These are phyloP conservation scores for Cotesia typhae DNA, from an alignment of 1,140 invertebrate genomes.

Conservation along the genomic window DNA sequence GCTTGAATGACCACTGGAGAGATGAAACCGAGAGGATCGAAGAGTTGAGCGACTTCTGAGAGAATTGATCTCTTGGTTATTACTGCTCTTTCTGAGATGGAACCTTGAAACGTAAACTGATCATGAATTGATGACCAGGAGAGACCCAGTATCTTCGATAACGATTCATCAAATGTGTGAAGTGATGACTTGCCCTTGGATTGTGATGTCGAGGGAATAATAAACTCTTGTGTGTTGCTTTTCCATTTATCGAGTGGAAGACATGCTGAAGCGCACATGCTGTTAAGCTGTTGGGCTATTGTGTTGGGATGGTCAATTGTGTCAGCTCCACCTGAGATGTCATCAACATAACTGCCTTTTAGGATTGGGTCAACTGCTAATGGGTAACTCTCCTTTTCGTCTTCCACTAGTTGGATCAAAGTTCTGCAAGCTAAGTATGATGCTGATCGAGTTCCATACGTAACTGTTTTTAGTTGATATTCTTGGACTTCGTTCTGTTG, in stretches of 20 bases:
- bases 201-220: constrained; percentile 12
- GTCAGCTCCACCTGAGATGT: constrained; percentile 36
- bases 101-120: background rate
- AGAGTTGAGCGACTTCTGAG: constrained; percentile 32
- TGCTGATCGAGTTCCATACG: too few relatives aligned
- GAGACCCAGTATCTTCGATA: constrained; percentile 24
- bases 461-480: too few relatives aligned
- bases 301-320: constrained; percentile 32
- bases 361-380: background rate
- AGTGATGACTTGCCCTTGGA: background rate
- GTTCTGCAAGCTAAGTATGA: too few relatives aligned
- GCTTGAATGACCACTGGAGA: constrained; percentile 35
- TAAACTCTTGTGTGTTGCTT: constrained; percentile 9
- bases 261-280: constrained; percentile 15
- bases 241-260: constrained; percentile 31
- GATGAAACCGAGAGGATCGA: constrained; percentile 38
- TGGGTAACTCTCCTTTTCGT: too few relatives aligned
- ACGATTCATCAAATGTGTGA: constrained; percentile 14
- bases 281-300: constrained; percentile 6
- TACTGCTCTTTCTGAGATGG: constrained; percentile 12
- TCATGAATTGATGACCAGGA: background rate
- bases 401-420: too few relatives aligned
- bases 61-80: constrained; percentile 15
- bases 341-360: constrained; percentile 49
- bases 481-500: too few relatives aligned